phyloP scores from a whole-genome alignment of 2,113 vertebrate genomes.

The Turnix velox region DNA sequence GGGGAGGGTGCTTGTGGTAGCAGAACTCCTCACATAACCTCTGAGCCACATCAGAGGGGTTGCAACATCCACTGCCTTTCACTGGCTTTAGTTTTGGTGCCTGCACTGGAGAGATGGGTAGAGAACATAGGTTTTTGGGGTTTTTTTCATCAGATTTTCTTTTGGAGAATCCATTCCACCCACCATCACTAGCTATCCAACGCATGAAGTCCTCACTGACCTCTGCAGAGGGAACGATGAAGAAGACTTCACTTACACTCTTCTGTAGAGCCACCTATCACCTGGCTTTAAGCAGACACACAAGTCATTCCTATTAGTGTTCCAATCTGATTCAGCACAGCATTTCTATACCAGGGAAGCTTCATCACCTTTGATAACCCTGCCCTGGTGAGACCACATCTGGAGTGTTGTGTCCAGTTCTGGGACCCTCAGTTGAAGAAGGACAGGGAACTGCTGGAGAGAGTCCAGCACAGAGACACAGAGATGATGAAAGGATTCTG shows the following conservation, averaged over 20 bases:
- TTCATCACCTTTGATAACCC: background rate
- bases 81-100: background rate
- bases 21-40: background rate
- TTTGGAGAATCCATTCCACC: background rate
- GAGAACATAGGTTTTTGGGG: background rate
- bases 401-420: no score
- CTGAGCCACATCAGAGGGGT: background rate
- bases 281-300: background rate
- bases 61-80: background rate
- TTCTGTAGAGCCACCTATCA: background rate
- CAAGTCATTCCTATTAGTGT: background rate
- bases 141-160: background rate
- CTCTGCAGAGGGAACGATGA: background rate
- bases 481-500: no score
- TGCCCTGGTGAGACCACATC: no score
- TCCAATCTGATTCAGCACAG: background rate
- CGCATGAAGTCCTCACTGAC: background rate
- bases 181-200: background rate
- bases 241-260: background rate
- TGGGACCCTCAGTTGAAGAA: no score
- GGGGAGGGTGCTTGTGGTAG: background rate
- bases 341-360: background rate
- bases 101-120: background rate
- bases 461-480: no score
- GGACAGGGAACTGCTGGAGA: no score